phyloP scores from a whole-genome alignment of 2,113 vertebrate species.

The Nothoprocta perdicaria region DNA sequence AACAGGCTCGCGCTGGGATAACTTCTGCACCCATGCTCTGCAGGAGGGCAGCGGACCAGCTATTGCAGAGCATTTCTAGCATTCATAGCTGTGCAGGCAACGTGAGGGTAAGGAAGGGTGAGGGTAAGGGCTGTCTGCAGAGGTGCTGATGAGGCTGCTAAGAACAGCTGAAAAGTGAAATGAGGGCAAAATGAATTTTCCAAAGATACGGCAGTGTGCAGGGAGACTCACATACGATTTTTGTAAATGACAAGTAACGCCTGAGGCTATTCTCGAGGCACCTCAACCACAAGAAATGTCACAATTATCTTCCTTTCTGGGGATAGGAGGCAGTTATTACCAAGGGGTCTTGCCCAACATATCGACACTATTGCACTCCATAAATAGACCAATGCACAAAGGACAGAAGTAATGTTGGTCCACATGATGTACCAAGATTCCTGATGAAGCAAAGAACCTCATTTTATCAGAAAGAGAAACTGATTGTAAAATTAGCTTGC shows the following conservation, averaged over 20 bases:
- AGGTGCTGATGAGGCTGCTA: neutral
- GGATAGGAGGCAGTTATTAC: conserved; percentile 59
- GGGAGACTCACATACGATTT: conserved; percentile 1
- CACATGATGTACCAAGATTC: conserved; percentile 27
- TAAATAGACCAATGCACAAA: conserved; percentile 56
- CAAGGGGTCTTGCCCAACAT: conserved; percentile 52
- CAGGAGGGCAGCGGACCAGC: neutral
- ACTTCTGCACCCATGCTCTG: neutral
- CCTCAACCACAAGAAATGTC: conserved; percentile 55
- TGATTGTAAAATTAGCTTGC: conserved; percentile 16
- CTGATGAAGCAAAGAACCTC: conserved; percentile 51
- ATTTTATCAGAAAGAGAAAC: conserved; percentile 42
- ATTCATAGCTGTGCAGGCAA: neutral
- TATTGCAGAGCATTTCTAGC: neutral
- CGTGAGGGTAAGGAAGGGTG: neutral
- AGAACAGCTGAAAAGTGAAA: neutral
- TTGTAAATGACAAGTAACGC: conserved; percentile 25
- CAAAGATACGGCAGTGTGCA: neutral
- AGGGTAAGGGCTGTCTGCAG: neutral
- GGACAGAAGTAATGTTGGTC: conserved; percentile 47
- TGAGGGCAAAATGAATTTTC: conserved; percentile 31
- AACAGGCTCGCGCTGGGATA: neutral
- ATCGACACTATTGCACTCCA: conserved; percentile 31
- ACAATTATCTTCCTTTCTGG: conserved; percentile 66
- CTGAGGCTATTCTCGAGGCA: conserved; percentile 42